Evolutionary conservation across 2,888 invertebrate genomes (phyloP).

Genomic region (Conchocele bisecta): DNA sequence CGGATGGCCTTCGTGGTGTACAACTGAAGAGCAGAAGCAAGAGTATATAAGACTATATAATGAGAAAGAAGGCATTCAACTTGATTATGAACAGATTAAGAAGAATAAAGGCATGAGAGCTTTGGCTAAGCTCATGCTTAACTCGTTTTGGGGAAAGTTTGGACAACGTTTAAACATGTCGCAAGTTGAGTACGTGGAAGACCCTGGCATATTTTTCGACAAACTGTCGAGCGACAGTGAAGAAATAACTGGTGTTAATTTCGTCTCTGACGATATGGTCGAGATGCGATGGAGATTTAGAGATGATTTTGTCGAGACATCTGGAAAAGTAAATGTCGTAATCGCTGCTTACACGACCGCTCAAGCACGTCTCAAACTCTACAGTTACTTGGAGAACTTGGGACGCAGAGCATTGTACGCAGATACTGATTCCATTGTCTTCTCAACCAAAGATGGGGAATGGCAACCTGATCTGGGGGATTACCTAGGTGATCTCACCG

Average conservation of each 20-base stretch:
- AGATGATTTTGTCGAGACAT: slow-evolving; percentile 29
- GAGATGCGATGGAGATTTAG: slow-evolving; percentile 16
- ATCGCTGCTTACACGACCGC: too few species aligned
- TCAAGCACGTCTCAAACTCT: slow-evolving; percentile 41
- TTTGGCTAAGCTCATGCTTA: slow-evolving; percentile 31
- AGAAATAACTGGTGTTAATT: slow-evolving; percentile 18
- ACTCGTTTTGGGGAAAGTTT: slow-evolving; percentile 31
- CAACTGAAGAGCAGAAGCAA: slow-evolving; percentile 48
- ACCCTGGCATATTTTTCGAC: slow-evolving; percentile 15
- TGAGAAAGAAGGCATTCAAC: slow-evolving; percentile 21
- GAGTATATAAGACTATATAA: slow-evolving; percentile 58
- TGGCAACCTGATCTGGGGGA: slow-evolving; percentile 66
- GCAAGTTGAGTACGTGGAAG: background rate
- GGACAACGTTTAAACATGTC: slow-evolving; percentile 26
- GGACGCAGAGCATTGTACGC: slow-evolving; percentile 12
- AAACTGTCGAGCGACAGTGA: slow-evolving; percentile 22
- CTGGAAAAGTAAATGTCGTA: slow-evolving; percentile 18
- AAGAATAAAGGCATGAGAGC: slow-evolving; percentile 28
- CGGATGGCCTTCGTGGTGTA: slow-evolving; percentile 64
- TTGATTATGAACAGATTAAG: slow-evolving; percentile 19
- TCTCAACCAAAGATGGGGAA: slow-evolving; percentile 2
- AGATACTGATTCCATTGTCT: slow-evolving; percentile 31
- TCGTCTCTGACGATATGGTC: slow-evolving; percentile 19
- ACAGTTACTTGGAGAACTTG: slow-evolving; percentile 25
- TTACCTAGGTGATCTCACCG: slow-evolving; percentile 78